phyloP scores from a whole-genome alignment of 2,797 vertebrate genomes.

The Phyllotis vaccarum region DNA sequence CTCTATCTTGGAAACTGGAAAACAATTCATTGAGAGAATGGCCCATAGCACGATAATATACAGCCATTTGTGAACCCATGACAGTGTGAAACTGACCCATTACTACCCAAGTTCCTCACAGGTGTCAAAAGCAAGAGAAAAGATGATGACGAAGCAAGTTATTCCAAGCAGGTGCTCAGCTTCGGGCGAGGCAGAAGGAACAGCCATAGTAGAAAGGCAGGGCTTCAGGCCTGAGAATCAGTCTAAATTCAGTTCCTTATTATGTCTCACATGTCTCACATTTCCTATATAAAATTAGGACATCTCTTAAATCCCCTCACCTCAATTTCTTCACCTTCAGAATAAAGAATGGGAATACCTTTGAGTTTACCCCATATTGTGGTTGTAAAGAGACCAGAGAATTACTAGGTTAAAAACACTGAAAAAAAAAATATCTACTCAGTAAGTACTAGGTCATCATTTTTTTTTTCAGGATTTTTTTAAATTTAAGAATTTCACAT shows the following conservation, averaged over 20 bases:
- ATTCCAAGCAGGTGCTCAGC: neutral
- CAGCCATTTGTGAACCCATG: neutral
- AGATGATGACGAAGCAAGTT: neutral
- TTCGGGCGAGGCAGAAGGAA: neutral
- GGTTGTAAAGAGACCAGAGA: neutral
- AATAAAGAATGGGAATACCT: neutral
- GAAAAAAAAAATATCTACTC: neutral
- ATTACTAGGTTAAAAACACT: conserved; percentile 18
- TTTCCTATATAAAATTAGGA: neutral
- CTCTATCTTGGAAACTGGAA: neutral
- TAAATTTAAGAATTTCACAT: neutral
- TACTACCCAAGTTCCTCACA: neutral
- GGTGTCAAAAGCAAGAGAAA: neutral
- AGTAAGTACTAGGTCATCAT: neutral
- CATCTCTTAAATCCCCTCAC: neutral
- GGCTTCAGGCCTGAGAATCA: neutral
- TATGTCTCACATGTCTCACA: neutral
- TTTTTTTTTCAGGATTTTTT: neutral
- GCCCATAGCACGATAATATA: neutral
- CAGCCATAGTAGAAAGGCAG: accelerated
- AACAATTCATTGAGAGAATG: neutral
- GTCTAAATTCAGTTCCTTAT: neutral
- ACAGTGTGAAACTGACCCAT: neutral
- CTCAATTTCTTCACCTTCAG: neutral
- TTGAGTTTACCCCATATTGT: neutral